phyloP scores from a whole-genome alignment of 2,888 invertebrate species.

The Trachelus iudaicus region DNA sequence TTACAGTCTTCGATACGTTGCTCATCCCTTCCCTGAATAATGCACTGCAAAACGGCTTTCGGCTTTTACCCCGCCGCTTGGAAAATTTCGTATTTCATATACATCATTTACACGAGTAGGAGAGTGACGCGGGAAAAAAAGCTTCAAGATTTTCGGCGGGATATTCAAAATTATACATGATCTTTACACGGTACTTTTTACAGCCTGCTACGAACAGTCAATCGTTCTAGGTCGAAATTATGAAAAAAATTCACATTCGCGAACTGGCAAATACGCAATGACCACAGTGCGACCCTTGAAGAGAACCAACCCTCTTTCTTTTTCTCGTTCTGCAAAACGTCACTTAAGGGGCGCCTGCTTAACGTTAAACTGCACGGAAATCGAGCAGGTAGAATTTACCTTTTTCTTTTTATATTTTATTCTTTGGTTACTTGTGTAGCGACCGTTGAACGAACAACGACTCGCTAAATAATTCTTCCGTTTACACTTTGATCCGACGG shows the following conservation, averaged over 20 bases:
- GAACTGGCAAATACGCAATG: background rate
- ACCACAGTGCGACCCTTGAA: background rate
- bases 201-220: background rate
- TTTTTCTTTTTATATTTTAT: background rate
- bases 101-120: background rate
- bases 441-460: background rate
- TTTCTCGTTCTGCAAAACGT: background rate
- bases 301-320: background rate
- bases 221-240: background rate
- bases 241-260: background rate
- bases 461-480: background rate
- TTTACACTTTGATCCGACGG: background rate
- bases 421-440: background rate
- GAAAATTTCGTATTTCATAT: background rate
- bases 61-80: background rate
- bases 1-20: background rate
- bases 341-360: background rate
- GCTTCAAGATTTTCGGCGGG: too few relatives aligned
- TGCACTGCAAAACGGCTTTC: background rate
- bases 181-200: background rate
- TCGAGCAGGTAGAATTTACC: background rate
- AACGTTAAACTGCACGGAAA: background rate
- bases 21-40: background rate
- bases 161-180: too few relatives aligned
- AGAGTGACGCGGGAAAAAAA: background rate